Evolutionary conservation across 2,888 invertebrate genomes (phyloP).

Genomic region (Epiblema foenella): DNA sequence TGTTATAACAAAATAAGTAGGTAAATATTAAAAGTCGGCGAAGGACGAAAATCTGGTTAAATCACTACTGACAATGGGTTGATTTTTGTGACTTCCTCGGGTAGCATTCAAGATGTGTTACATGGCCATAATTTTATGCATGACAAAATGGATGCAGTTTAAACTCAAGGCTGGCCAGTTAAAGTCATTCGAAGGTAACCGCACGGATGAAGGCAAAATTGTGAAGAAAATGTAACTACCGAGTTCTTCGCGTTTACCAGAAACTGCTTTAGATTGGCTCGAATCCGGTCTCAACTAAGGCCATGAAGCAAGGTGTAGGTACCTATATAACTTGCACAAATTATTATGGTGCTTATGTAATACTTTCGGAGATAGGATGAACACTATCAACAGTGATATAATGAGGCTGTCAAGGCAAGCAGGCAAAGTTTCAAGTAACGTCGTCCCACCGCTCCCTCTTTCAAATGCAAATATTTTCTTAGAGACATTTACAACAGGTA

Average conservation of each 20-base stretch:
- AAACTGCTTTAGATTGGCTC: slow-evolving; percentile 29
- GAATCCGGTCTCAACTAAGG: slow-evolving; percentile 30
- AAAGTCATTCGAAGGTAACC: slow-evolving; percentile 13
- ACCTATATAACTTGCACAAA: too few species aligned
- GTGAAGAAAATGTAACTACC: slow-evolving; percentile 11
- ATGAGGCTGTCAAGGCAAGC: too few species aligned
- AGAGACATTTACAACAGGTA: background rate
- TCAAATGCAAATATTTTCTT: slow-evolving; percentile 32
- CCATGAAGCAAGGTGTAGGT: background rate
- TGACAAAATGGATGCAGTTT: slow-evolving; percentile 42
- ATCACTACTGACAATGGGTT: slow-evolving; percentile 45
- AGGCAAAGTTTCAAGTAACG: background rate
- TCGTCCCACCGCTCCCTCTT: slow-evolving; percentile 29
- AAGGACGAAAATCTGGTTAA: slow-evolving; percentile 54
- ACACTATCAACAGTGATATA: too few species aligned
- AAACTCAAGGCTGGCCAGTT: slow-evolving; percentile 38
- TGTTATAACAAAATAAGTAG: background rate
- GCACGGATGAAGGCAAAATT: slow-evolving; percentile 27
- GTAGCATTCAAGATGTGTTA: slow-evolving; percentile 55
- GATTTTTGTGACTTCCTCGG: slow-evolving; percentile 50
- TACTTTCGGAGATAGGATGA: too few species aligned
- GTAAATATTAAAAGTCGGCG: slow-evolving; percentile 51
- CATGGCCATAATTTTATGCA: slow-evolving; percentile 47
- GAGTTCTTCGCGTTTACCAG: slow-evolving; percentile 22
- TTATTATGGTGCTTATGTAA: too few species aligned